These are phyloP conservation scores for Zaprionus davidi DNA, from an alignment of 1,140 invertebrate genomes.

Conservation along the genomic window DNA sequence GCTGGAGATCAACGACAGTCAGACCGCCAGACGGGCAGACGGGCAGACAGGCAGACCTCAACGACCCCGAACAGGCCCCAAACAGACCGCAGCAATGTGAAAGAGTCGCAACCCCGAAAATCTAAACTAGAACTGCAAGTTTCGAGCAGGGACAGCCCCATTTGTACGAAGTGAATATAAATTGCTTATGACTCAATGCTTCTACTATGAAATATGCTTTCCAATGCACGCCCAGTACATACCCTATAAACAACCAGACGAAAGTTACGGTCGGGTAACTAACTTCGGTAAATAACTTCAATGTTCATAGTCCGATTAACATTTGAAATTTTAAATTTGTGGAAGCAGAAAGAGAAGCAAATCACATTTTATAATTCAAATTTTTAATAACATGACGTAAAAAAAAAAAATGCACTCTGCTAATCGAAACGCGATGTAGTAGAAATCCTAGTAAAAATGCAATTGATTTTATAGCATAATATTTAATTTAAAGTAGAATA, in stretches of 20 bases:
- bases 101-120: constrained; percentile 16
- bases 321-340: no score
- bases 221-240: background rate
- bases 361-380: no score
- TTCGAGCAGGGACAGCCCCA: constrained; percentile 25
- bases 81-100: background rate
- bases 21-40: background rate
- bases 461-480: no score
- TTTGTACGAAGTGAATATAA: constrained; percentile 30
- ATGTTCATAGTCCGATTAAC: no score
- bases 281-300: no score
- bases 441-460: no score
- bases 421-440: no score
- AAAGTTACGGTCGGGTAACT: background rate
- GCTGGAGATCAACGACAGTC: constrained; percentile 58
- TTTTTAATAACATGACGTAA: no score
- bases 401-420: no score
- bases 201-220: background rate
- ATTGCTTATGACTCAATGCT: constrained; percentile 42
- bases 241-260: background rate
- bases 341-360: no score
- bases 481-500: no score
- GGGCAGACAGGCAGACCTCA: constrained; percentile 9
- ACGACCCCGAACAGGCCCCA: background rate
- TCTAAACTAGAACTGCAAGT: constrained; percentile 32